A percentile compares a stretch with the other conserved stretches of the same genome.
These are phyloP conservation scores for Noctilio leporinus DNA, from an alignment of 2,113 vertebrate genomes.

Conservation along the genomic window DNA sequence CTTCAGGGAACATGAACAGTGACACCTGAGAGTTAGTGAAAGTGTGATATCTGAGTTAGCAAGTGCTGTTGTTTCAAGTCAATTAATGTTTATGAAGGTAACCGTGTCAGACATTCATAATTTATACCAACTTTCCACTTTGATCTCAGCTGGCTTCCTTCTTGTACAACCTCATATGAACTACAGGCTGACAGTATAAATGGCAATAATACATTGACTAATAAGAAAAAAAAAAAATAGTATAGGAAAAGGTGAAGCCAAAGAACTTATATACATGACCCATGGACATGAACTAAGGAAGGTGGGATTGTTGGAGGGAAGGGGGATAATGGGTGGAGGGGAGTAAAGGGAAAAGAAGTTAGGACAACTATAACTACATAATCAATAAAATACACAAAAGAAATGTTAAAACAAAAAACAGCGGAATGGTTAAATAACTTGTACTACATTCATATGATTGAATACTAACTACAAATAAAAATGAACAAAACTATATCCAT, in stretches of 20 bases:
- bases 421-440: background rate
- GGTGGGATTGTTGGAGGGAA: no score
- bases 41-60: constrained; percentile 7
- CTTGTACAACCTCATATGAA: background rate
- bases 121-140: constrained; percentile 22
- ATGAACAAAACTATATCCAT: background rate
- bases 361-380: no score
- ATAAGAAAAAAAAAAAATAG: no score
- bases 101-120: constrained; percentile 1
- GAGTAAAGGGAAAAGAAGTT: no score
- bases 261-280: no score
- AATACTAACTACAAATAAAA: background rate
- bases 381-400: background rate
- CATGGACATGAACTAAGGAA: no score
- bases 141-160: background rate
- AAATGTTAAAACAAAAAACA: background rate
- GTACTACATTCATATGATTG: background rate
- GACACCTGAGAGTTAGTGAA: background rate
- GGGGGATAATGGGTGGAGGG: no score
- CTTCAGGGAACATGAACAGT: background rate
- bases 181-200: background rate
- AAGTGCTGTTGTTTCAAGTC: constrained; percentile 29
- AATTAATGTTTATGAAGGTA: constrained; percentile 48
- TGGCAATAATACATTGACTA: background rate
- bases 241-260: no score